A percentile compares a stretch with the other conserved stretches of the same genome.
These are phyloP conservation scores for Pristis pectinata DNA, from an alignment of 2,797 vertebrate species.

Conservation along the genomic window DNA sequence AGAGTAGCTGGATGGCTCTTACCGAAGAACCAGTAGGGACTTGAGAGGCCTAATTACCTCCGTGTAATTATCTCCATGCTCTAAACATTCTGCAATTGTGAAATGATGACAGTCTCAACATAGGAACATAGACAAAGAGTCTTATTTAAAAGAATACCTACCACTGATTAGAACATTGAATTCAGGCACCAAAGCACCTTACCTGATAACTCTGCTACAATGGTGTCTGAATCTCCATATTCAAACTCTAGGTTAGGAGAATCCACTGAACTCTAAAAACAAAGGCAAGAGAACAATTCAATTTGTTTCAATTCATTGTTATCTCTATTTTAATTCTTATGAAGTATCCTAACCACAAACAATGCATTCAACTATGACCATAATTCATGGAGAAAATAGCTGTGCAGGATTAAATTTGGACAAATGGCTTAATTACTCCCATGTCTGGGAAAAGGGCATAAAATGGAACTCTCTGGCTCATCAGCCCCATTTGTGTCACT, in stretches of 20 bases:
- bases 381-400: not conserved
- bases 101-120: no score
- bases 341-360: not conserved
- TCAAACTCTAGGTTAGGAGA: conserved; percentile 88
- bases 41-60: no score
- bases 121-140: not conserved
- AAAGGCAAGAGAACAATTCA: conserved; percentile 33
- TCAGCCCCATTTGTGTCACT: not conserved
- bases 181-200: conserved; percentile 25
- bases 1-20: no score
- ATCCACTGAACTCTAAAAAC: conserved; percentile 79
- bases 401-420: not conserved
- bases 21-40: no score
- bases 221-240: conserved; percentile 75
- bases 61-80: no score
- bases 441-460: not conserved
- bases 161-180: not conserved
- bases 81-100: no score
- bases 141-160: not conserved
- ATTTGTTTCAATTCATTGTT: not conserved
- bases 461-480: not conserved
- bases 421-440: not conserved
- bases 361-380: not conserved
- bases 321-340: not conserved
- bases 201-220: conserved; percentile 79